These are phyloP conservation scores for Arothron firmamentum DNA, from an alignment of 2,113 vertebrate genomes.

Conservation along the genomic window DNA sequence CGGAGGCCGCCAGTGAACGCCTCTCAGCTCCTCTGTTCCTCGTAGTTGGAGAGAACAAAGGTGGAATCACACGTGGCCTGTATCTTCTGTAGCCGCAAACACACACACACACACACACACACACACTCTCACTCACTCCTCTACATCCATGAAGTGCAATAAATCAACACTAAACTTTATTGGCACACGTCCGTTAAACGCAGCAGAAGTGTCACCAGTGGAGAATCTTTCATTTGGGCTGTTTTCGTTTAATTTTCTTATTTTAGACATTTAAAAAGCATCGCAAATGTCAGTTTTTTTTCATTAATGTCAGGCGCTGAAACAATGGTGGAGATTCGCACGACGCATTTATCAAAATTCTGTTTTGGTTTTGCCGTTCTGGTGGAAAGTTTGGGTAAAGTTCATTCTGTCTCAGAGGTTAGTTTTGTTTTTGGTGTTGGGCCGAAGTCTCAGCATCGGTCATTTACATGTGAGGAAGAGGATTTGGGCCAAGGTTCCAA, in stretches of 20 bases:
- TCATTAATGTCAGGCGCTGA: no score
- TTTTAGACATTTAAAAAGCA: no score
- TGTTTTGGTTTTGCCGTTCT: background rate
- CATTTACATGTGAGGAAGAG: conserved; percentile 50
- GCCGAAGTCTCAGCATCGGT: conserved; percentile 50
- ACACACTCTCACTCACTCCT: conserved; percentile 6
- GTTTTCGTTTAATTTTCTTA: background rate
- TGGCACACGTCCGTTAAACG: background rate
- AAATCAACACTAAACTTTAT: conserved; percentile 1
- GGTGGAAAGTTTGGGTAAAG: conserved; percentile 61
- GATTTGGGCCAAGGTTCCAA: no score
- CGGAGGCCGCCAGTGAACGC: no score
- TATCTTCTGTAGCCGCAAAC: background rate
- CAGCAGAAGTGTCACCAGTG: background rate
- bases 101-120: conserved; percentile 6
- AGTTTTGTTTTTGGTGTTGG: conserved; percentile 25
- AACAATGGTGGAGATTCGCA: background rate
- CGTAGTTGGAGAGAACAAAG: no score
- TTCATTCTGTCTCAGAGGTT: conserved; percentile 68
- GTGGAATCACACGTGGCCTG: no score
- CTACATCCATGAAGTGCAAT: conserved; percentile 32
- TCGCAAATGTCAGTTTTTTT: no score
- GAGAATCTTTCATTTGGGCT: conserved; percentile 5
- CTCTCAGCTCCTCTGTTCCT: no score
- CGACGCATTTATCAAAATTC: background rate